A percentile compares a stretch with the other conserved stretches of the same genome.
These are phyloP conservation scores for Luehdorfia chinensis DNA, from an alignment of 1,140 invertebrate genomes.

Conservation along the genomic window DNA sequence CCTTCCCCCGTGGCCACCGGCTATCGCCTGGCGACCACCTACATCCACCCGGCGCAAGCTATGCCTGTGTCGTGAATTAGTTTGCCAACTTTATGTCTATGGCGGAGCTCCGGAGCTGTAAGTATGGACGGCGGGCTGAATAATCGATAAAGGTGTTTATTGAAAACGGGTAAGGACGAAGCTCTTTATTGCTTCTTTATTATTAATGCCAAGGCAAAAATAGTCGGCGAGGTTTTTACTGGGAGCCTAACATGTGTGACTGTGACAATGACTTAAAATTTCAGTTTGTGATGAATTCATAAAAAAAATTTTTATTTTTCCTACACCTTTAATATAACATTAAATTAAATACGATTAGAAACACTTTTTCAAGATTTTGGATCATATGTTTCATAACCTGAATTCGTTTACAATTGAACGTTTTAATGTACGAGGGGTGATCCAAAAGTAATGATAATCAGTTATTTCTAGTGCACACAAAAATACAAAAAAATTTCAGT, in stretches of 20 bases:
- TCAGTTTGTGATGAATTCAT: too few species aligned
- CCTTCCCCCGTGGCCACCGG: conserved; percentile 53
- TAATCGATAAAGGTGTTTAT: conserved; percentile 77
- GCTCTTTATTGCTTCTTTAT: conserved; percentile 74
- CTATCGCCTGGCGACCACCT: conserved; percentile 61
- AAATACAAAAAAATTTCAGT: too few species aligned
- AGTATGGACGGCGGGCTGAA: conserved; percentile 74
- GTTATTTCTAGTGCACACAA: too few species aligned
- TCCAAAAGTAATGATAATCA: too few species aligned
- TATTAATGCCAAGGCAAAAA: conserved; percentile 52
- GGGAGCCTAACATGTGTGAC: neutral
- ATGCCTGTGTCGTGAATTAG: conserved; percentile 76
- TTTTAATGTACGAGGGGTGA: too few species aligned
- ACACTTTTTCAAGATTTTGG: too few species aligned
- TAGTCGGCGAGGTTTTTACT: conserved; percentile 16
- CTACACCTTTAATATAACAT: too few species aligned
- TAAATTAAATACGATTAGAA: too few species aligned
- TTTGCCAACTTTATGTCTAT: conserved; percentile 75
- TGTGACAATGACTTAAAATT: too few species aligned
- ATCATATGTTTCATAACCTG: too few species aligned
- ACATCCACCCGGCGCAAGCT: conserved; percentile 63
- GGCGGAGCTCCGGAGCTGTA: conserved; percentile 70
- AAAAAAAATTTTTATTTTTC: too few species aligned
- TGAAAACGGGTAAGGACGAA: conserved; percentile 73
- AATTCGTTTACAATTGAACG: too few species aligned